These are phyloP conservation scores for Microtus ochrogaster DNA, from an alignment of 2,113 vertebrate genomes.

Conservation along the genomic window DNA sequence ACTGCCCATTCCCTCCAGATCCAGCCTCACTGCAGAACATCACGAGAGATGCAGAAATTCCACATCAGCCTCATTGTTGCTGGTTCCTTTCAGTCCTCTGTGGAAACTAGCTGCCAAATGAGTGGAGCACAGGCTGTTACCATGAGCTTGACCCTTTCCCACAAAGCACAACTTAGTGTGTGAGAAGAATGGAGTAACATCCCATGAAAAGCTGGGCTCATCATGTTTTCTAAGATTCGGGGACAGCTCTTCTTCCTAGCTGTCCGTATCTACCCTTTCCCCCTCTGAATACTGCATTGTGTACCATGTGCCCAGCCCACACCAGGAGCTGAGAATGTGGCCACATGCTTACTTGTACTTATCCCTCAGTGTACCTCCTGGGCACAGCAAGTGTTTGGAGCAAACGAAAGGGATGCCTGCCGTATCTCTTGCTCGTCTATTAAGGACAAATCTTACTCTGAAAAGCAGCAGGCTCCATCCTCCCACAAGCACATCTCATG, in stretches of 20 bases:
- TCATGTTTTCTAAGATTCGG: background rate
- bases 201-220: background rate
- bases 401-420: background rate
- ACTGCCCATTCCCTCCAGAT: background rate
- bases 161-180: background rate
- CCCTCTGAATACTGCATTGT: background rate
- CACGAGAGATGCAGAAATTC: background rate
- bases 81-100: background rate
- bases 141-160: background rate
- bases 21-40: background rate
- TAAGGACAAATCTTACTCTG: background rate
- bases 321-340: background rate
- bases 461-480: background rate
- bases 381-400: conserved; percentile 2
- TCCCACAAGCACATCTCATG: background rate
- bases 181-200: background rate
- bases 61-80: background rate
- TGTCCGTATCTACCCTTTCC: background rate
- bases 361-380: background rate
- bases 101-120: background rate
- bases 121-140: background rate
- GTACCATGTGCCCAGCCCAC: background rate
- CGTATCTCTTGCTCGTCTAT: background rate
- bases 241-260: background rate
- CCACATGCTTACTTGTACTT: background rate